Base-by-base conservation (phyloP, 1,140 invertebrate species). In the Dysdera silvatica region DNA sequence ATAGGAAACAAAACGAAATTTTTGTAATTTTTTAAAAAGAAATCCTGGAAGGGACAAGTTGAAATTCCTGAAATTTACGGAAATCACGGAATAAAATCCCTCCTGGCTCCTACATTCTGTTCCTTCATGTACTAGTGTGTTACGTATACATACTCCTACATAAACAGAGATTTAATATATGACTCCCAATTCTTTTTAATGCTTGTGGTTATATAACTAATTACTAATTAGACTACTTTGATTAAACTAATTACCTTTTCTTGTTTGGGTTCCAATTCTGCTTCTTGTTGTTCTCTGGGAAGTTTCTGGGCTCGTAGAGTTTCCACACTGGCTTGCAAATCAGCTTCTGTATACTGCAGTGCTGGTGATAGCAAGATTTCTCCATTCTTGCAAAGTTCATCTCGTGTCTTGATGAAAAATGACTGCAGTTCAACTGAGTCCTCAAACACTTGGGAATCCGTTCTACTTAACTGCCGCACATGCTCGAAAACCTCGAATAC, bases 341-440 rank as follows among this genome's bases (percentile, higher is more conserved):
- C 84, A 28, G 84, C 78, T 1, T 87, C 78, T 0, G 86, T 87
- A 73, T 88, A 95, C 59, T 80, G 83, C 0, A 95, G 79, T 0
- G 95, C 94, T 0, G 92, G 89, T 0, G 94, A 95, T 60, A 87
- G 82, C 0, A 99, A 78, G 0, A 88, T 76, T 68, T 88, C 85
- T 4, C 89, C 89, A 71, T 83, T 82, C 43, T 83, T 83, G 69
- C 89, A 93, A 0, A 90, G 76, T 51, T 79, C 76, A 70, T 83
- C 85, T 48, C 85, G 64, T 59, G 68, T 74, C 45, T 84, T 83
- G 48, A 98, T 88, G 73, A 95, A 98, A 76, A 86, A 93, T 0
- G 86, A 84, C 74, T 98, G 95, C 53, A 99, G 79, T 71, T 97
- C 93, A 33, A 96, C 84, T 0, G 93, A 87, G 75, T 98, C 95